Percentiles rank a stretch among this genome's conserved stretches.
Evolutionary conservation across 35 echinoderm and acorn worm genomes (phyloP).

Genomic region (Chiridota heheva): DNA sequence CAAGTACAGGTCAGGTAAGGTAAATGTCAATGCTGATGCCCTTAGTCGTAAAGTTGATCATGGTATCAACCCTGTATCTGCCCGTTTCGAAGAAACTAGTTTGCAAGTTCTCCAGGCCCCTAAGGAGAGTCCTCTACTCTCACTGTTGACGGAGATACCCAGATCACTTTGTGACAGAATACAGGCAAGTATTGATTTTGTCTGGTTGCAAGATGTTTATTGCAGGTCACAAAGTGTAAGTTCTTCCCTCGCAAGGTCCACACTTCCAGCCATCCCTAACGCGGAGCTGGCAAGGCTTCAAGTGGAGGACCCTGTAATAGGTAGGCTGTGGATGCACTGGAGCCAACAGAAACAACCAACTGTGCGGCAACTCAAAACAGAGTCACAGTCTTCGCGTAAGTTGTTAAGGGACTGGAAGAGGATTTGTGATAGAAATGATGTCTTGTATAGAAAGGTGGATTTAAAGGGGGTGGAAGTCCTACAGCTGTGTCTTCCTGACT

Average conservation of each 20-base stretch:
- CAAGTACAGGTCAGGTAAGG: constrained; percentile 53
- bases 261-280: neutral
- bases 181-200: neutral
- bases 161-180: neutral
- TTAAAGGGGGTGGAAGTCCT: neutral
- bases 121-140: neutral
- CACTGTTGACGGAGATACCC: neutral
- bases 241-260: neutral
- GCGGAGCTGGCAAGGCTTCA: neutral
- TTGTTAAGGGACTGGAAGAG: neutral
- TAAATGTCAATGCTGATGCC: constrained; percentile 68
- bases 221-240: neutral
- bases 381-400: neutral
- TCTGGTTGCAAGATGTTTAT: neutral
- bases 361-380: neutral
- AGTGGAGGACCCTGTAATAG: neutral
- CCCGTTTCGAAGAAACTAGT: constrained; percentile 21
- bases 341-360: neutral
- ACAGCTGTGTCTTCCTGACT: neutral
- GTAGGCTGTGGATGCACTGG: neutral
- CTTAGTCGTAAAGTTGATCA: constrained; percentile 53
- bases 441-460: neutral
- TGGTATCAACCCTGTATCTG: neutral
- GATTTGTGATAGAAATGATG: neutral
- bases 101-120: too few species aligned